Base-by-base conservation (phyloP, 2,797 vertebrate genomes). In the Borostomias antarcticus region DNA sequence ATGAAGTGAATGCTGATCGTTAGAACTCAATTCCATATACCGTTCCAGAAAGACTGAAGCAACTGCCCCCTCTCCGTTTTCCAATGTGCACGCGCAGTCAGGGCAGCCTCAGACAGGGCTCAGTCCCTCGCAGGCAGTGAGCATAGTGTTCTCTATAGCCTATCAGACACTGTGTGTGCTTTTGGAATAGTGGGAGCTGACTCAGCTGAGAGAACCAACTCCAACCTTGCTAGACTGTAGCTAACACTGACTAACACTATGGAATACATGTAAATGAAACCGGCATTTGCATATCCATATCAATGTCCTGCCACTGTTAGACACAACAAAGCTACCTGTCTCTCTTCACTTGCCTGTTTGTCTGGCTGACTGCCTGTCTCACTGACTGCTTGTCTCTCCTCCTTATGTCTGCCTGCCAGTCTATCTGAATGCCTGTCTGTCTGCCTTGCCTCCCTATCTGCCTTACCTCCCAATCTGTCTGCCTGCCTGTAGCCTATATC, bases 261-360 rank as follows among this genome's bases (percentile, higher is more conserved):
- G 64, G 51, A 62, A 68, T 60, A 37, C 58, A 81, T 79, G 76
- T 69, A 82, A 82, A 82, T 61, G 40, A 52, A 8, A 1, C 57
- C 21, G 23, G 29, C 40, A 59, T 81, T 79, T 82, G 74, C 76
- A 76, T 82, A 71, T 51, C 13, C 37, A 43, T 13, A 40, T 50
- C 37, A 50, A 66, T 25, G 58, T 53, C 26, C 26, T 45, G 58
- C 51, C 30, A 17, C 25, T 51, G 25, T 40, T 29, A 30, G 26
- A 50, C 13, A 33, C 40, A 37, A 2, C 15, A 45, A 17, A 11
- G 10, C 35, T 40, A 43, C 15, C 6, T 40, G 11, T 40, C 37
- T 40, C 33, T 35, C 15, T 43, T 17, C 2, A 17, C 4, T 6
- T 45, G 15, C n/a, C 8, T 1, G 15, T 45, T 17, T 17, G 15